These are phyloP conservation scores for Macroteleia sp. DNA, from an alignment of 2,888 invertebrate genomes.

Conservation along the genomic window DNA sequence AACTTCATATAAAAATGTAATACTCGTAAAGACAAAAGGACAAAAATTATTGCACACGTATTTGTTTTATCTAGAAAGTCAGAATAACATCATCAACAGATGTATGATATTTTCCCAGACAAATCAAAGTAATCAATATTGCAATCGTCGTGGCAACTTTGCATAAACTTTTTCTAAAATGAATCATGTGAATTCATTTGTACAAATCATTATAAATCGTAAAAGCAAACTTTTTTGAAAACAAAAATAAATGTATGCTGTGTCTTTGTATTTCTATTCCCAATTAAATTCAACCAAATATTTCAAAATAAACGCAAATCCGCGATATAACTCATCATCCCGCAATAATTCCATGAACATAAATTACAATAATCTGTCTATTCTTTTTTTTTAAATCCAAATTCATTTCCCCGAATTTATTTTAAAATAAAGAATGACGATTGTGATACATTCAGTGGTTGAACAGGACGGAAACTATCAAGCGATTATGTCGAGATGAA, in stretches of 20 bases:
- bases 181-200: background rate
- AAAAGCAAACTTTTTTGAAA: background rate
- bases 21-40: no score
- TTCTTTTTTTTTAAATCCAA: conserved; percentile 8
- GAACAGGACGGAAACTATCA: background rate
- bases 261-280: background rate
- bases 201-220: background rate
- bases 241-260: background rate
- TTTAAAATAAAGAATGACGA: conserved; percentile 31
- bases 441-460: conserved; percentile 17
- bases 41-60: background rate
- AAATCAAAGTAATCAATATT: background rate
- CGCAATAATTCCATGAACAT: conserved; percentile 5
- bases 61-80: conserved; percentile 21
- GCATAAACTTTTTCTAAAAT: background rate
- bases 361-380: conserved; percentile 37
- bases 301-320: conserved; percentile 17
- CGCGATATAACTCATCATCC: conserved; percentile 15
- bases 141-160: background rate
- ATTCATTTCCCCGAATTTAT: conserved; percentile 30
- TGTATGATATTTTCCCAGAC: conserved; percentile 10
- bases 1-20: no score
- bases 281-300: background rate
- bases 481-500: conserved; percentile 5
- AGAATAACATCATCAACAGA: conserved; percentile 24